Conservation (phyloP, 2,888 invertebrate species). For the Camponotus fellah region DNA sequence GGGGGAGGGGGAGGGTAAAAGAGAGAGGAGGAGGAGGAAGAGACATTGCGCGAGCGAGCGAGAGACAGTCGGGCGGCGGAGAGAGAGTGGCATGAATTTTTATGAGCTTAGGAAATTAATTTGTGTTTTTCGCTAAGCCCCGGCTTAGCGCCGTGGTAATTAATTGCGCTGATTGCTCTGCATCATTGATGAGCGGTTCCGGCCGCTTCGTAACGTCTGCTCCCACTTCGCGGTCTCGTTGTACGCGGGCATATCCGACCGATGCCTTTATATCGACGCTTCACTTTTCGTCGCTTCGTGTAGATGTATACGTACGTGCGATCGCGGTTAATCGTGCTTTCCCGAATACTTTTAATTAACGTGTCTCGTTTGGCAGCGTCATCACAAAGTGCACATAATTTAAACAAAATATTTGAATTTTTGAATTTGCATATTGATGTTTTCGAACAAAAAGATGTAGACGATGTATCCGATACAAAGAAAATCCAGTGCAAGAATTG, state of each 20-base stretch:
- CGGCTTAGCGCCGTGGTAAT: slow-evolving; percentile 85
- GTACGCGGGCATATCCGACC: slow-evolving; percentile 49
- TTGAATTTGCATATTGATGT: too few relatives aligned
- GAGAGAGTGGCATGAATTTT: slow-evolving; percentile 81
- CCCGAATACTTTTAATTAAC: slow-evolving; percentile 55
- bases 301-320: slow-evolving; percentile 52
- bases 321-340: slow-evolving; percentile 40
- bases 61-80: slow-evolving; percentile 36
- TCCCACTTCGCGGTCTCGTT: slow-evolving; percentile 59
- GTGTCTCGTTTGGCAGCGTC: slow-evolving; percentile 19
- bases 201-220: slow-evolving; percentile 77
- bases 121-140: slow-evolving; percentile 84
- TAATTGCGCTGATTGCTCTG: slow-evolving; percentile 86
- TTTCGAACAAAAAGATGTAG: neutral
- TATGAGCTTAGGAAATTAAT: slow-evolving; percentile 85
- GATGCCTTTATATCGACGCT: slow-evolving; percentile 43
- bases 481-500: neutral
- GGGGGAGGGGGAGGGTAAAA: slow-evolving; percentile 44
- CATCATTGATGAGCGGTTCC: slow-evolving; percentile 85
- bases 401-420: neutral
- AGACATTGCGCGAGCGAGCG: neutral
- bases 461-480: neutral
- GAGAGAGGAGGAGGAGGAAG: slow-evolving; percentile 25
- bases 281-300: slow-evolving; percentile 48
- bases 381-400: slow-evolving; percentile 25